A percentile compares a stretch with the other conserved stretches of the same genome.
These are phyloP conservation scores for rat (Rattus norvegicus) DNA, from an alignment of 2,113 vertebrate genomes.

Conservation along the genomic window GRCr8 NC_086037.1:47900501-47901000, in stretches of 20 bases:
- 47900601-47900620: neutral
- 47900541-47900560: neutral
- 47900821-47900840: constrained; percentile 84
- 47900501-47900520: neutral
- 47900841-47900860: constrained; percentile 86
- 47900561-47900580: neutral
- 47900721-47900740: neutral
- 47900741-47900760: constrained; percentile 33
- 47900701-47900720: neutral
- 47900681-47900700: neutral
- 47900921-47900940: neutral
- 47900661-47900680: neutral
- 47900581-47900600: neutral
- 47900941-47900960: neutral
- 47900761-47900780: constrained; percentile 78
- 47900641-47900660: neutral
- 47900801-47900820: constrained; percentile 87
- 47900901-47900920: neutral
- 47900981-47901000: neutral
- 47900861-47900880: constrained; percentile 85
- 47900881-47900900: constrained; percentile 76
- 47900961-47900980: neutral
- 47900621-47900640: neutral
- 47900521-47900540: neutral
- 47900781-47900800: constrained; percentile 83